Conservation (phyloP, 2,888 invertebrate genomes). For the Hirtodrosophila histrioides region DNA sequence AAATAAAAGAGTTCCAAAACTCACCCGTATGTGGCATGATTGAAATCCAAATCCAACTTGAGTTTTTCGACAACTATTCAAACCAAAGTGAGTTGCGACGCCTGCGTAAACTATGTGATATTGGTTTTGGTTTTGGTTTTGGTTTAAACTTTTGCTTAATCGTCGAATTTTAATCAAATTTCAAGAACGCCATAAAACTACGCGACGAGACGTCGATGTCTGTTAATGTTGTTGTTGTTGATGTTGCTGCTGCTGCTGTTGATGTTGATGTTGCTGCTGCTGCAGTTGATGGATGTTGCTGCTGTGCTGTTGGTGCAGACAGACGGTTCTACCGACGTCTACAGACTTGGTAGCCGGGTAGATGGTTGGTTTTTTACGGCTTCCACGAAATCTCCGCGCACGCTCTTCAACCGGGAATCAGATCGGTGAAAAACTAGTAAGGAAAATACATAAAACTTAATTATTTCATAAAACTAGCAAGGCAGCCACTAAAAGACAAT, state of each 20-base stretch:
- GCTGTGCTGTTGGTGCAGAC: constrained; percentile 33
- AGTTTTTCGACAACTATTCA: constrained; percentile 52
- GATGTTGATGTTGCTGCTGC: constrained; percentile 20
- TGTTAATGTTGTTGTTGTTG: constrained; percentile 40
- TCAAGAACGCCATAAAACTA: constrained; percentile 65
- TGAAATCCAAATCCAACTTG: constrained; percentile 36
- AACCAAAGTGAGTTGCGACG: constrained; percentile 25
- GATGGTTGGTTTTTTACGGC: constrained; percentile 66
- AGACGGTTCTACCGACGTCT: not conserved
- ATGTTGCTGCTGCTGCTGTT: constrained; percentile 44
- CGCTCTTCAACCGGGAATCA: constrained; percentile 42
- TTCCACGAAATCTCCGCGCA: constrained; percentile 67
- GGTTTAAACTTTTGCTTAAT: constrained; percentile 56
- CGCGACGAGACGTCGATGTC: constrained; percentile 19
- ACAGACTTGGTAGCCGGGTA: constrained; percentile 34
- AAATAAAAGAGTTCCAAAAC: constrained; percentile 20
- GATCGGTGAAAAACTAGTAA: constrained; percentile 69
- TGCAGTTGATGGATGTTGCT: constrained; percentile 53
- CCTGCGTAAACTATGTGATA: constrained; percentile 52
- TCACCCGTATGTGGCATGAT: constrained; percentile 76
- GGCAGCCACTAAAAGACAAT: constrained; percentile 32
- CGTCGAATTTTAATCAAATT: constrained; percentile 76
- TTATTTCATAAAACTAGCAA: constrained; percentile 76
- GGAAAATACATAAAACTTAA: constrained; percentile 79
- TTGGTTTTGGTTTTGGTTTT: constrained; percentile 30